Evolutionary conservation across 2,113 vertebrate species (phyloP).

Genomic region (Dinomys branickii): DNA sequence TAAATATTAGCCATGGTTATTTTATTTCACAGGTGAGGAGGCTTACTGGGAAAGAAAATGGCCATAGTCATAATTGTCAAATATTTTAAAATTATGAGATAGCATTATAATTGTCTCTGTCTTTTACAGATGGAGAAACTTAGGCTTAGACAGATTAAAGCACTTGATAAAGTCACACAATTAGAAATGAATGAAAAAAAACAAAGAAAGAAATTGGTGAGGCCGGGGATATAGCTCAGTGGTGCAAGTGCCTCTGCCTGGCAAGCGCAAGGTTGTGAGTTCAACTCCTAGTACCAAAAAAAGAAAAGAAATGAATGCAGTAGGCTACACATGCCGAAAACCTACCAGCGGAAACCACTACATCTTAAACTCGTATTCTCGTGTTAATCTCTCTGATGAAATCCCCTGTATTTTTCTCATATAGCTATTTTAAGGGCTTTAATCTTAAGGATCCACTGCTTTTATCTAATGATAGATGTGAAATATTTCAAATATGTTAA

Average conservation of each 20-base stretch:
- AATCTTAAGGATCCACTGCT: neutral
- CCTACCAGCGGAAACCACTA: neutral
- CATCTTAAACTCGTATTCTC: neutral
- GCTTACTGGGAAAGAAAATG: neutral
- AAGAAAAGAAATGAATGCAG: neutral
- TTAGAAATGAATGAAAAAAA: neutral
- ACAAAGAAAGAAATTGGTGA: too few species aligned
- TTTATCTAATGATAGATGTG: conserved; percentile 3
- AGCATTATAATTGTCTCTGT: neutral
- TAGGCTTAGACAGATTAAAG: conserved; percentile 32
- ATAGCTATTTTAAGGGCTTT: conserved; percentile 24
- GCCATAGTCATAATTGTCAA: neutral
- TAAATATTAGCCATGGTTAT: neutral
- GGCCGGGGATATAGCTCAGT: too few species aligned
- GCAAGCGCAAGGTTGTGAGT: too few species aligned
- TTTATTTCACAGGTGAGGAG: neutral
- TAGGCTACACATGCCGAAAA: neutral
- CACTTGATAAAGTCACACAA: neutral
- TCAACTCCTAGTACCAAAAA: too few species aligned
- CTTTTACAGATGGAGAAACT: neutral
- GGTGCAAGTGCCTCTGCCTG: too few species aligned
- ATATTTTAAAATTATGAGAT: conserved; percentile 33
- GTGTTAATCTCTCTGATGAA: neutral
- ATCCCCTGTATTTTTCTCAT: neutral
- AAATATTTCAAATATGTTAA: conserved; percentile 43